Percentiles rank a stretch among this genome's conserved stretches.
Conservation (phyloP, 2,888 invertebrate species). For the Sphaerolaimus hirsutus region DNA sequence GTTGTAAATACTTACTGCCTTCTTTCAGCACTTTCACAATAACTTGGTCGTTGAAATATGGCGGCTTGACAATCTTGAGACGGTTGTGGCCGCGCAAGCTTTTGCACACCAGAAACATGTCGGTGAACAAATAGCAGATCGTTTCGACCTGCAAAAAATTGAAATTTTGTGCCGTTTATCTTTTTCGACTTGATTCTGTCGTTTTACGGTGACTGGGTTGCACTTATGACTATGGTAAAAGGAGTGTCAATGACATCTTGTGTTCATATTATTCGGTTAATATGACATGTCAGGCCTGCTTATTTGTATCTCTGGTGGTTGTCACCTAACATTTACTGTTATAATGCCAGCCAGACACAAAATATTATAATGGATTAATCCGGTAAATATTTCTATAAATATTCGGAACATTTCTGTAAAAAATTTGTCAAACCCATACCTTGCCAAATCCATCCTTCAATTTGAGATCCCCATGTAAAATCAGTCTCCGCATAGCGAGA, state of each 20-base stretch:
- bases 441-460: conserved; percentile 43
- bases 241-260: too few relatives aligned
- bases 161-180: neutral
- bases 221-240: too few relatives aligned
- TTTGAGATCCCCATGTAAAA: conserved; percentile 63
- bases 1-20: conserved; percentile 44
- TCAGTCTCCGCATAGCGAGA: conserved; percentile 46
- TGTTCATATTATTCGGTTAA: too few relatives aligned
- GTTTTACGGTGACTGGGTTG: too few relatives aligned
- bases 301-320: too few relatives aligned
- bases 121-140: conserved; percentile 64
- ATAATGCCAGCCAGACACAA: neutral
- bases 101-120: conserved; percentile 72
- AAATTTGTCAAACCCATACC: too few relatives aligned
- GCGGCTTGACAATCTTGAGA: conserved; percentile 41
- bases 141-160: conserved; percentile 49
- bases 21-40: conserved; percentile 43
- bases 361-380: neutral
- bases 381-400: neutral
- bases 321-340: too few relatives aligned
- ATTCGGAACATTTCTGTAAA: too few relatives aligned
- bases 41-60: conserved; percentile 34
- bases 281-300: too few relatives aligned
- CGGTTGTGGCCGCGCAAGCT: conserved; percentile 38
- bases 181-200: too few relatives aligned